These are phyloP conservation scores for Lutjanus argentimaculatus DNA, from an alignment of 2,797 vertebrate species.

Conservation along the genomic window DNA sequence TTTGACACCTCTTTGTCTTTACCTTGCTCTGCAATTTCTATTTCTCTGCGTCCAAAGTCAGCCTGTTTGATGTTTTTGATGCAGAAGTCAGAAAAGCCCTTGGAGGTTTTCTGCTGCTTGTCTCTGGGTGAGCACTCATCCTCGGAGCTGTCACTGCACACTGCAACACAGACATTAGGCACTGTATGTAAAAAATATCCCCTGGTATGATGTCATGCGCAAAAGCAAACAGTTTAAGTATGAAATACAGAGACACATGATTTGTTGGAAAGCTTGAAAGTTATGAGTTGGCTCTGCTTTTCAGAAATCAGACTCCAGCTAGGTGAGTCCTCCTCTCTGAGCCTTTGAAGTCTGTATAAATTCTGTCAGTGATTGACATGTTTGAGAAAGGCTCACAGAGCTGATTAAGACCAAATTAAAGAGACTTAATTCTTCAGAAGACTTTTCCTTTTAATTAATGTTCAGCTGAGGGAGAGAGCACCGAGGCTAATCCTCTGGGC, in stretches of 20 bases:
- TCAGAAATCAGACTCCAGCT: constrained; percentile 16
- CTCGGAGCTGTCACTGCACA: constrained; percentile 90
- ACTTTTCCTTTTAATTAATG: constrained; percentile 64
- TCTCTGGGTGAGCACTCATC: constrained; percentile 90
- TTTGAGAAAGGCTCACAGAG: constrained; percentile 57
- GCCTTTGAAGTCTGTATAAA: constrained; percentile 57
- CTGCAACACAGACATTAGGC: constrained; percentile 47
- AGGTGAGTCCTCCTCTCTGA: constrained; percentile 32
- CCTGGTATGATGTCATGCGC: neutral
- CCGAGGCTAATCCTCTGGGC: constrained; percentile 49
- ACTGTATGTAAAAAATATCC: neutral
- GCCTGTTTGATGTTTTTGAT: constrained; percentile 95
- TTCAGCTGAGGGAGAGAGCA: constrained; percentile 38
- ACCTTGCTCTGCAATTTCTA: constrained; percentile 94
- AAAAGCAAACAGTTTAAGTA: neutral
- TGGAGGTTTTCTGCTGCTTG: constrained; percentile 91
- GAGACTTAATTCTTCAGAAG: constrained; percentile 46
- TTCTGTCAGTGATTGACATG: constrained; percentile 47
- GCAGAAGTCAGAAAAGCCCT: constrained; percentile 91
- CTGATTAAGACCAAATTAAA: constrained; percentile 67
- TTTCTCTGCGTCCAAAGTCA: constrained; percentile 92
- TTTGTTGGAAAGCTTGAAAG: constrained; percentile 2
- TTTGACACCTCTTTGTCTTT: neutral
- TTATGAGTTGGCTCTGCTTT: constrained; percentile 7
- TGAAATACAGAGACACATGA: neutral